phyloP scores from a whole-genome alignment of 1,140 invertebrate species.

The Drosophila orosa region DNA sequence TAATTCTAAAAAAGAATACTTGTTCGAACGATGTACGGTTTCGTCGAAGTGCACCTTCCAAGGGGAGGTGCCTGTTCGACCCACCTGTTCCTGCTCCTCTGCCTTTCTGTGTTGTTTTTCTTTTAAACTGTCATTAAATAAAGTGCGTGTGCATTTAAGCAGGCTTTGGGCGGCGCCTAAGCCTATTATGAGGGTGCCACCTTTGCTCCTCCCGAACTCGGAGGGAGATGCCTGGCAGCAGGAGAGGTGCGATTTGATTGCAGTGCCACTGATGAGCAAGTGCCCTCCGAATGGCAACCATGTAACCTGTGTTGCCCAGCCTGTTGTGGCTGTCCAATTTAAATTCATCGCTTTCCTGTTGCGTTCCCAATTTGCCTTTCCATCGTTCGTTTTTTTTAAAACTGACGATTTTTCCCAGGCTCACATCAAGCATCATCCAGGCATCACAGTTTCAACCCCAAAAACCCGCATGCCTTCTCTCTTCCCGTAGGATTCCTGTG shows the following conservation, averaged over 20 bases:
- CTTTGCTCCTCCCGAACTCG: neutral
- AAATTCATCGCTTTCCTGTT: conserved; percentile 2
- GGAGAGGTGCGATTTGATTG: conserved; percentile 1
- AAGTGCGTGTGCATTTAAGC: conserved; percentile 70
- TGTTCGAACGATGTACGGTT: neutral
- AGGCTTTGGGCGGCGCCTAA: conserved; percentile 53
- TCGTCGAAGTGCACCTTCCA: neutral
- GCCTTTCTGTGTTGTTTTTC: conserved; percentile 22
- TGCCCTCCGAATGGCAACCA: neutral
- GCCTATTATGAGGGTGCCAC: conserved; percentile 55
- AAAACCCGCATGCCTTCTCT: neutral
- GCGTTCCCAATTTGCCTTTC: neutral
- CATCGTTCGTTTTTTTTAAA: neutral
- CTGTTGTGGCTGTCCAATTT: neutral
- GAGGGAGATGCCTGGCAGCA: neutral
- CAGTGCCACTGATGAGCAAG: neutral
- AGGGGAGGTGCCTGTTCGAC: neutral
- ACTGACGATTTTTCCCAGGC: neutral
- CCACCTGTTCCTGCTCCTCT: neutral
- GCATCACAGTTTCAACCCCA: conserved; percentile 1
- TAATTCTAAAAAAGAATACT: neutral
- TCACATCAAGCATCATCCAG: neutral
- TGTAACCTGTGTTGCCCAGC: neutral
- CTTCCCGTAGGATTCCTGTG: neutral
- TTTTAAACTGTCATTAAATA: conserved; percentile 61